Base-by-base conservation (phyloP, 37 sponge, comb jelly and placozoan genomes). In the Halichondria panicea region DNA sequence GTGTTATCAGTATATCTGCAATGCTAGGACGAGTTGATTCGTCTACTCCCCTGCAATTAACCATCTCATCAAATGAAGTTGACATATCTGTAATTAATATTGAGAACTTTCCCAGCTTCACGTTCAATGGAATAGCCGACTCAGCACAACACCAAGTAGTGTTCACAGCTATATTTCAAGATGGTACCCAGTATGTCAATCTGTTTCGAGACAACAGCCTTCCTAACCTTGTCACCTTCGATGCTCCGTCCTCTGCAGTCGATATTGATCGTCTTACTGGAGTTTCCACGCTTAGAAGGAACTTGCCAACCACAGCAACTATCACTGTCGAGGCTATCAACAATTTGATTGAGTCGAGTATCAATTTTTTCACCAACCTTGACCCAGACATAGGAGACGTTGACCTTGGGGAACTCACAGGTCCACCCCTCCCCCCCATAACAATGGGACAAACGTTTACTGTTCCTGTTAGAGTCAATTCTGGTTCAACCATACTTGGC, bases 371-470 rank as follows among this genome's bases (percentile, higher is more conserved):
- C 13, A 75, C 81, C 67, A 93, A 93, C 70, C 78, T 93, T 28
- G 75, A 71, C 57, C 93, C 93, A 3, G 74, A n/a, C 30, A 52
- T 85, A 1, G 93, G 93, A 18, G 93, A 93, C 72, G 72, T 88
- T 33, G 93, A 93, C 70, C 28, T 93, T 1, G 93, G 93, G 32
- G 32, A 63, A 31, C 32, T 4, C 11, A 63, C 59, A 44, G 93
- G 93, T 18, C 27, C 81, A 4, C 79, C 89, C 11, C 28, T 93
- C 18, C 53, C 68, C 3, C 18, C 78, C 7, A 52, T 50, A 18
- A 37, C 71, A 21, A 70, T 69, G n/a, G 83, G 81, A 9, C 1
- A 36, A 24, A 25, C 52, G 6, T 62, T 83, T n/a, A 53, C 75
- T 0, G 54, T 93, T 13, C 78, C 89, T 24, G 42, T 93, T 0